Conservation (phyloP, 2,113 vertebrate genomes). For the Tragelaphus strepsiceros region DNA sequence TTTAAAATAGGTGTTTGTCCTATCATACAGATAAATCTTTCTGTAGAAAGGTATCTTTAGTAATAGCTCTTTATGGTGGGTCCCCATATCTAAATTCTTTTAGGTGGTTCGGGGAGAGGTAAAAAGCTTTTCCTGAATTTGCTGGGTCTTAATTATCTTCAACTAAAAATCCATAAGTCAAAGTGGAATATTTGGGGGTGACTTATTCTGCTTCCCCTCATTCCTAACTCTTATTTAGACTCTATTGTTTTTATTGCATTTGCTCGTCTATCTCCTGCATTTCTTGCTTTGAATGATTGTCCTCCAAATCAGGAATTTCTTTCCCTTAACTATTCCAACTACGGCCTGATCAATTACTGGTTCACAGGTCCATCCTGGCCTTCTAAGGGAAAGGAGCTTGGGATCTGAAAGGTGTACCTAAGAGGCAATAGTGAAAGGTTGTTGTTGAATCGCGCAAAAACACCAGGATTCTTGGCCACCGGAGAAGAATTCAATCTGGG, state of each 20-base stretch:
- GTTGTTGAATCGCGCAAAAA: too few species aligned
- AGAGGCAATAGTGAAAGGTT: too few species aligned
- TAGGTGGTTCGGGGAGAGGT: neutral
- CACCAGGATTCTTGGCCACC: too few species aligned
- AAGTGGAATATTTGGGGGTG: neutral
- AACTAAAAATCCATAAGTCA: neutral
- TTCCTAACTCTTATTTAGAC: neutral
- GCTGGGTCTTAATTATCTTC: neutral
- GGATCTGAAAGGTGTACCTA: too few species aligned
- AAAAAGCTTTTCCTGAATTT: neutral
- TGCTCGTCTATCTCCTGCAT: neutral
- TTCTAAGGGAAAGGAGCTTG: neutral
- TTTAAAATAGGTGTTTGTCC: neutral
- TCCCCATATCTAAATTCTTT: neutral
- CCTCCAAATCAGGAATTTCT: neutral
- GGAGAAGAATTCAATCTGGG: too few species aligned
- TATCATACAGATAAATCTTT: neutral
- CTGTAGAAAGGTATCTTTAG: neutral
- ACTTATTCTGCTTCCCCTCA: neutral
- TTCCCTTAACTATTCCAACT: neutral
- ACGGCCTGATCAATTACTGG: neutral
- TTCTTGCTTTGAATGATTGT: neutral
- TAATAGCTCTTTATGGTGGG: neutral
- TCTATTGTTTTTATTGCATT: neutral
- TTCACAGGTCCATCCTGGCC: neutral